phyloP scores from a whole-genome alignment of 2,797 vertebrate species.

The Pseudochromis fuscus region DNA sequence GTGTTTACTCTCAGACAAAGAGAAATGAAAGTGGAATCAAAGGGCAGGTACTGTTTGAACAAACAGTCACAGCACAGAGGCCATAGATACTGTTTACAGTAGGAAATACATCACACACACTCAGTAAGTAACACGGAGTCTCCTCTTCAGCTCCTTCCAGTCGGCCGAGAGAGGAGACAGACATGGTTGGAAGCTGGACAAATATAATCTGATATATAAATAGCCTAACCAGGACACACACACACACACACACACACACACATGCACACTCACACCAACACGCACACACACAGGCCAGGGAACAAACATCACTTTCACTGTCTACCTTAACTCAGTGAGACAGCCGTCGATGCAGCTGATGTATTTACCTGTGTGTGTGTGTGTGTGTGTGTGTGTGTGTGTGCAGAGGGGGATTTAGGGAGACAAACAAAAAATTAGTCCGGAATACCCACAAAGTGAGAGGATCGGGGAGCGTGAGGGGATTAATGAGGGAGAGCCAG shows the following conservation, averaged over 20 bases:
- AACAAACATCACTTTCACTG: conserved; percentile 41
- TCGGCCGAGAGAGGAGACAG: conserved; percentile 33
- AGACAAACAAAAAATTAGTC: conserved; percentile 34
- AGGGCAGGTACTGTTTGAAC: not conserved
- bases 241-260: conserved; percentile 18
- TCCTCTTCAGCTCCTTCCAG: conserved; percentile 3
- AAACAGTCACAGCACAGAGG: no score
- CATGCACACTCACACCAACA: conserved; percentile 17
- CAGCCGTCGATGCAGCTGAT: conserved; percentile 21
- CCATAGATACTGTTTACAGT: not conserved
- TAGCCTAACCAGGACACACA: conserved; percentile 36
- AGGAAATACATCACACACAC: conserved; percentile 12
- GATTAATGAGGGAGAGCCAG: conserved; percentile 62
- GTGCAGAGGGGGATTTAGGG: conserved; percentile 46
- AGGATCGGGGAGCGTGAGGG: conserved; percentile 23
- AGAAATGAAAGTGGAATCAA: not conserved
- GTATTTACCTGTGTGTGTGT: conserved; percentile 57
- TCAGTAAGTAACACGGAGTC: not conserved
- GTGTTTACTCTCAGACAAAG: not conserved
- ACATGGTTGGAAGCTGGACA: conserved; percentile 49
- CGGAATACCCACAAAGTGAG: conserved; percentile 40
- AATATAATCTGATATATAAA: conserved; percentile 58
- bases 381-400: no score
- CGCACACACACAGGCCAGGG: conserved; percentile 9
- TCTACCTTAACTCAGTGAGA: conserved; percentile 35